Evolutionary conservation across 2,888 invertebrate genomes (phyloP), one percentile per base, ranked within the genome.

Genomic region (Hyppa rectilinea): DNA sequence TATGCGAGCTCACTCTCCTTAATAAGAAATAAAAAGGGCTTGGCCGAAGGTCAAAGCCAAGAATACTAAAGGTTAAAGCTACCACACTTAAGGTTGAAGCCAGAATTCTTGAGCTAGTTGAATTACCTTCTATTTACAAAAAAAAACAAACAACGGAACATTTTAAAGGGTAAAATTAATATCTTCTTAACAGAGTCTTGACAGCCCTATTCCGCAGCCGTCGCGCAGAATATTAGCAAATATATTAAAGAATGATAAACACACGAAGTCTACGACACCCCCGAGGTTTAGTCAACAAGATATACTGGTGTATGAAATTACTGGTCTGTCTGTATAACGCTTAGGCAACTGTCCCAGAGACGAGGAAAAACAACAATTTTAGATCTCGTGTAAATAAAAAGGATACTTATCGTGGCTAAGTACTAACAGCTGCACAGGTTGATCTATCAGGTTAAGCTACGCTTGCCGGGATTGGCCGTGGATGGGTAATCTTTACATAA

Each of bases 181-280:
- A 20, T 31, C 4, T 38, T 45, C 2, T 69, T 47, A n/a, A 45
- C 14, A 38, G 4, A 4, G 0, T n/a, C 23, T 43, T 38, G 61
- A 61, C 56, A 75, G n/a, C 40, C 61, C 50, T 75, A 61, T 74
- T 38, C 0, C 34, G 20, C 10, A 60, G 36, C 7, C 43, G 10
- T 34, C 20, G 17, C 38, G 31, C 47, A 52, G 20, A 65, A 45
- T 43, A 63, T 76, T 69, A 69, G 23, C 47, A 50, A 63, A 63
- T 56, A 72, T 69, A 50, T 61, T 63, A 69, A 55, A 62, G 47
- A 38, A 68, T 63, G 67, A 77, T 80, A 66, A 70, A 66, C 47
- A 49, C 29, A 0, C 31, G n/a, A 38, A 52, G 38, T 34, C 45
- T 55, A 62, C 38, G 63, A 65, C 40, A 36, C 74, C 34, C 55